Base-by-base conservation (phyloP, 2,113 vertebrate species). In the Eleginops maclovinus region DNA sequence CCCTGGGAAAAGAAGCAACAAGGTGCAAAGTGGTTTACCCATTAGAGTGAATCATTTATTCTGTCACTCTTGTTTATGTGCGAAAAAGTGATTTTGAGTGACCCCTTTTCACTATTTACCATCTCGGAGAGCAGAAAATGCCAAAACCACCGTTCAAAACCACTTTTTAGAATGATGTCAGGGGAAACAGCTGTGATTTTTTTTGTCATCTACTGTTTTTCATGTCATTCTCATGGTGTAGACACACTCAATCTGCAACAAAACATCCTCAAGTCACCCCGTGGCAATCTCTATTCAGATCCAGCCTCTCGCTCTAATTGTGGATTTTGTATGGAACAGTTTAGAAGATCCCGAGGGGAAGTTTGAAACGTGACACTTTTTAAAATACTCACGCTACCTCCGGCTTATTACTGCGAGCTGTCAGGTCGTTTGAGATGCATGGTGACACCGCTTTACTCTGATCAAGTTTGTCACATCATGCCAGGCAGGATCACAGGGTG, bases 1-100 rank as follows among this genome's bases (percentile, higher is more conserved):
- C 63, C 75, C 74, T 79, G 88, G 84, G 81, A 92, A 77, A 86
- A 74, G 81, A 82, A 50, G 65, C 31, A 71, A 87, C 84, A 89
- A 92, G 88, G 90, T 93, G 91, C 87, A 90, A 93, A 93, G 89
- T 89, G 90, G 88, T 93, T 81, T 81, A 81, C 85, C 86, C 79
- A 72, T 87, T 87, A 86, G 71, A 76, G 87, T 56, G 84, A 67
- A 71, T 85, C 53, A 65, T 86, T 86, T 75, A 75, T 75, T 87
- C 72, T 72, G 82, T 83, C 84, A 81, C 72, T 82, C 80, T 56
- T 71, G 44, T 40, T 51, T 53, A 82, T 61, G 83, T 83, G 85
- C 85, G 61, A 86, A 82, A 36, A 85, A 87, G 76, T 83, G 72
- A 73, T 84, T 86, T 65, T 26, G 40, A 68, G 62, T 60, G 68